phyloP scores from a whole-genome alignment of 1,140 invertebrate genomes.

The Brachionus calyciflorus region DNA sequence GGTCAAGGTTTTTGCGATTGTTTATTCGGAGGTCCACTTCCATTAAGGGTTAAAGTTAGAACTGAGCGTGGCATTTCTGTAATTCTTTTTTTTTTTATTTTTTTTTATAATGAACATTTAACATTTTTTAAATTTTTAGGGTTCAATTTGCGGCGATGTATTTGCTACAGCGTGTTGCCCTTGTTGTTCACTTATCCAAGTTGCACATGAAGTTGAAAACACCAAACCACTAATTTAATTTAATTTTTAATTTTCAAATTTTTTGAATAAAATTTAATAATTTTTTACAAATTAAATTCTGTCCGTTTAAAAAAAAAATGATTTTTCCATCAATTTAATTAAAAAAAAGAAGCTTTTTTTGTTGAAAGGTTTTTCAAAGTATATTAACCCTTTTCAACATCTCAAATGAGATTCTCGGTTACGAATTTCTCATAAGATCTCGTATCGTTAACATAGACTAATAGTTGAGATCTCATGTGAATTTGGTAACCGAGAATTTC shows the following conservation, averaged over 20 bases:
- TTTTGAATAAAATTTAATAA: background rate
- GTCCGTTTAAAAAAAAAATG: background rate
- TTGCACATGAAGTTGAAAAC: constrained; percentile 1
- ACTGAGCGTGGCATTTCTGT: constrained; percentile 32
- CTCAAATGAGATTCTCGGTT: too few relatives aligned
- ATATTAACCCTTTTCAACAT: too few relatives aligned
- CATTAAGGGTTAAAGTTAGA: constrained; percentile 33
- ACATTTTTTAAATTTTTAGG: background rate
- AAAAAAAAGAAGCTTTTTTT: background rate
- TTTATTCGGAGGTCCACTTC: background rate
- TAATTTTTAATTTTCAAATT: background rate
- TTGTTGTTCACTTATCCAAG: background rate
- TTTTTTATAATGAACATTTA: background rate
- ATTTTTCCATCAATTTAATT: background rate
- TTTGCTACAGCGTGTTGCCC: background rate
- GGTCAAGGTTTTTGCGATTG: constrained; percentile 31
- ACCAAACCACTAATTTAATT: background rate
- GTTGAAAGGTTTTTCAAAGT: background rate
- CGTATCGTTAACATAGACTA: too few relatives aligned
- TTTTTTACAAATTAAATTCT: background rate
- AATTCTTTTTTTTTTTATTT: too few relatives aligned
- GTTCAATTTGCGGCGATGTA: constrained; percentile 30
- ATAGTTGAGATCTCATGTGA: too few relatives aligned
- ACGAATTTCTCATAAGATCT: too few relatives aligned
- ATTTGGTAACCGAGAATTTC: too few relatives aligned